Evolutionary conservation across 2,797 vertebrate species (phyloP).

Genomic region (Poecilia picta): DNA sequence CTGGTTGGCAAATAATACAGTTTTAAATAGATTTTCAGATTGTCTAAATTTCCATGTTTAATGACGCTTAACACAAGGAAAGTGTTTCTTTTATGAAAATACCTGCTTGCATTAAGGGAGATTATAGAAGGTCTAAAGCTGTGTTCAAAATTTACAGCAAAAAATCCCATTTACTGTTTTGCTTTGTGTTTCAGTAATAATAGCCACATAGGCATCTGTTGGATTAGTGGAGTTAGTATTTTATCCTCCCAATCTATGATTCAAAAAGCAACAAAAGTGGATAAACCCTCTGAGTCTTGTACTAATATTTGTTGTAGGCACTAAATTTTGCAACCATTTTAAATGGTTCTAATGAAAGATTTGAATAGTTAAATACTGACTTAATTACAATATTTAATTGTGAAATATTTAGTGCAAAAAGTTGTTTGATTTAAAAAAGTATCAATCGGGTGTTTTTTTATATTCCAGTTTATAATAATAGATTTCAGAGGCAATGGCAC

Average conservation of each 20-base stretch:
- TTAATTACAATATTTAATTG: background rate
- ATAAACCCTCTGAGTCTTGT: background rate
- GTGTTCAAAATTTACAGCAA: background rate
- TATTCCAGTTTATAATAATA: background rate
- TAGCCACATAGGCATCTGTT: background rate
- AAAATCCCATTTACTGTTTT: background rate
- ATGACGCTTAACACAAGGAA: background rate
- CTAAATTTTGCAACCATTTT: background rate
- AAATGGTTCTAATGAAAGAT: background rate
- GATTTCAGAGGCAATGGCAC: background rate
- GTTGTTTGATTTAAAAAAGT: background rate
- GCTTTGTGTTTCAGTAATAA: background rate
- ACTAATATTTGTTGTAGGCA: background rate
- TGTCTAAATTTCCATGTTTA: background rate
- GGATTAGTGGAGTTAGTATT: background rate
- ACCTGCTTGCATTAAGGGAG: background rate
- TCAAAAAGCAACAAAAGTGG: background rate
- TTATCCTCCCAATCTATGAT: background rate
- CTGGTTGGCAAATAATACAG: background rate
- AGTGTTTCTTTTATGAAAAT: background rate
- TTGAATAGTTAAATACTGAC: constrained; percentile 12
- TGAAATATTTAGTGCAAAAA: background rate
- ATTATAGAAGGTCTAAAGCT: background rate
- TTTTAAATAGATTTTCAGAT: background rate
- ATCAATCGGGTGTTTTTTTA: background rate